phyloP scores from a whole-genome alignment of 2,797 vertebrate genomes.

The Enteromius viviparus region DNA sequence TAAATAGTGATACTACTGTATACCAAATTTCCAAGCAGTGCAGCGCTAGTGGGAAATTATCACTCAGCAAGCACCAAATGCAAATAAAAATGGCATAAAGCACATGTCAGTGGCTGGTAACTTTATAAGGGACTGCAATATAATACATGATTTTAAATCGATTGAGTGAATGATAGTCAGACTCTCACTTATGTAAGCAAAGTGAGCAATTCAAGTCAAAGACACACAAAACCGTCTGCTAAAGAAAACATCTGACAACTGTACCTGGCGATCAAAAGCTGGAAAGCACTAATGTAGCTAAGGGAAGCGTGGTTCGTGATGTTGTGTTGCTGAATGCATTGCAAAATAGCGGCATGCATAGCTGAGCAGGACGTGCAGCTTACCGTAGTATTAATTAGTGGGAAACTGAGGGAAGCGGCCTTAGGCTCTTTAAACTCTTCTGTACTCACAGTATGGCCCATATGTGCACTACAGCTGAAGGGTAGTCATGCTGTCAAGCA shows the following conservation, averaged over 20 bases:
- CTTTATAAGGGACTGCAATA: not conserved
- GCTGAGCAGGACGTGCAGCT: slow-evolving; percentile 25
- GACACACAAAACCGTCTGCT: not conserved
- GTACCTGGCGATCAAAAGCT: not conserved
- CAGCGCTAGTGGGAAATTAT: not conserved
- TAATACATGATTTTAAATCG: not conserved
- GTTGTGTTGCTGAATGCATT: slow-evolving; percentile 25
- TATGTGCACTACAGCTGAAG: slow-evolving; percentile 43
- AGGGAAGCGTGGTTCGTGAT: not conserved
- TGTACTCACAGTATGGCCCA: slow-evolving; percentile 39
- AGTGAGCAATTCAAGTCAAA: slow-evolving; percentile 1
- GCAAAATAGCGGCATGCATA: slow-evolving; percentile 31
- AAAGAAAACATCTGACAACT: slow-evolving; percentile 27
- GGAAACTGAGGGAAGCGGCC: slow-evolving; percentile 24
- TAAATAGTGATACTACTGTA: not conserved
- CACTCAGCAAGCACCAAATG: not conserved
- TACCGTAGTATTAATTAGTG: slow-evolving; percentile 46
- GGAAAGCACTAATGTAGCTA: slow-evolving; percentile 1
- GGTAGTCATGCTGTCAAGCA: slow-evolving; percentile 37
- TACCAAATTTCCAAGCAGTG: not conserved
- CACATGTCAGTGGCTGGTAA: not conserved
- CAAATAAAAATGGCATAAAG: not conserved
- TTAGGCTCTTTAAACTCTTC: slow-evolving; percentile 42
- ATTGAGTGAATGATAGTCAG: not conserved
- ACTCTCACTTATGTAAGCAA: not conserved